Percentiles rank a stretch among this genome's conserved stretches.
Conservation (phyloP, 2,113 vertebrate genomes). For the Centropus bengalensis region DNA sequence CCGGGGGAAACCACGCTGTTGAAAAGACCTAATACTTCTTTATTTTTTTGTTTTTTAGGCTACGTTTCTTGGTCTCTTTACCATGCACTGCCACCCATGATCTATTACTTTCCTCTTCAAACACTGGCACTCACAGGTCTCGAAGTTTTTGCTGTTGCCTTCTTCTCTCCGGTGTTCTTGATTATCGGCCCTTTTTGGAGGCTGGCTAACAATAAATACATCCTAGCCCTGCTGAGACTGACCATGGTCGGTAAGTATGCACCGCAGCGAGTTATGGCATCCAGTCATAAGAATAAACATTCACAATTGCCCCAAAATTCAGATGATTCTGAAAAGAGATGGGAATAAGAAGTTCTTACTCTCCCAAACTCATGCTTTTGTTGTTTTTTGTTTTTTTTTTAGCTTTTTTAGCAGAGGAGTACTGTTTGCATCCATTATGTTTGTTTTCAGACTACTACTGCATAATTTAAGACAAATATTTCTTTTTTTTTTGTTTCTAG, state of each 20-base stretch:
- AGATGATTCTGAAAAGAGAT: not conserved
- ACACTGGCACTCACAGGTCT: slow-evolving; percentile 74
- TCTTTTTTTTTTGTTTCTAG: not conserved
- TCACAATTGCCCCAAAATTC: not conserved
- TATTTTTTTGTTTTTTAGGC: slow-evolving; percentile 35
- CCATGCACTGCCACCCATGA: slow-evolving; percentile 73
- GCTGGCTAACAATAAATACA: slow-evolving; percentile 60
- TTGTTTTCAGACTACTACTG: not conserved
- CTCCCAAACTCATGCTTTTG: not conserved
- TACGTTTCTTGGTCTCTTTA: slow-evolving; percentile 79
- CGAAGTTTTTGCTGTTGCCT: slow-evolving; percentile 64
- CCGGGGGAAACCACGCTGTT: not conserved
- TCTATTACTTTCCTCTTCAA: slow-evolving; percentile 81
- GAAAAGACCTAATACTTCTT: not conserved
- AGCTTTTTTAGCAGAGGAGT: not conserved
- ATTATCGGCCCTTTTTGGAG: slow-evolving; percentile 67
- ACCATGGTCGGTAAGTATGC: slow-evolving; percentile 63
- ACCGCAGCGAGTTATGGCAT: not conserved
- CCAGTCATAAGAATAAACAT: not conserved
- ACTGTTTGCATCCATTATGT: not conserved
- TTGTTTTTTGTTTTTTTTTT: not conserved
- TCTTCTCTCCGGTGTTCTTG: slow-evolving; percentile 68
- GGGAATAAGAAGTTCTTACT: not conserved
- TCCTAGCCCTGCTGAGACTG: slow-evolving; percentile 66
- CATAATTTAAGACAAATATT: not conserved